Evolutionary conservation across 2,113 vertebrate species (phyloP), one percentile per base, ranked within the genome.

Genomic region (Spea multiplicata): DNA sequence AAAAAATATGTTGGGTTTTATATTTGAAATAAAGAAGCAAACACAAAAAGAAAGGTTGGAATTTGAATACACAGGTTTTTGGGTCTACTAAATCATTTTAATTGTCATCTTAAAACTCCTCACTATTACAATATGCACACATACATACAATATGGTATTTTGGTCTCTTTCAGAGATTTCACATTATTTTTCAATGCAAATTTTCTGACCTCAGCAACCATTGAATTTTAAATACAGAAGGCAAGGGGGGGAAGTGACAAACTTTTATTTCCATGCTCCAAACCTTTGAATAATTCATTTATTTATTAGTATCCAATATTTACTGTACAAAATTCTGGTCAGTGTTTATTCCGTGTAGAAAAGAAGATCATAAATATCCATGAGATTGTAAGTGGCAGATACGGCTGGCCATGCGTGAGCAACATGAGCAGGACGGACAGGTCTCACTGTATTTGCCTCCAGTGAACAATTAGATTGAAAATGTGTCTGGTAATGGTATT

Each of bases 331-430:
- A 70, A 76, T 76, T 61, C 75, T 52, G 68, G 76, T 68, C 68
- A 71, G 49, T 71, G 67, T 78, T 78, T 67, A 30, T 71, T 49
- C 46, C 46, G 59, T n/a, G 44, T 64, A 64, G 67, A 16, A 62
- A 64, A 78, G 13, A 45, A 78, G 47, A 71, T 78, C 55, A 78
- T 78, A 71, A 78, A 78, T 78, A 71, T 62, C 76, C 76, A 78
- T 78, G 76, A 71, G 76, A 49, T 71, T 57, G 17, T 71, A 78
- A 71, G 71, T 71, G 68, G 68, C 16, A 71, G 76, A 71, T 71
- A 52, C 65, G 67, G 52, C 57, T 71, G 76, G n/a, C 57, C 76
- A 78, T 64, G 75, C 66, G 16, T 76, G 53, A 76, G 45, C 7
- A 69, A 53, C 59, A 71, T n/a, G 45, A 64, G 59, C 57, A 71